phyloP scores from a whole-genome alignment of 1,140 invertebrate species.

The Eueides isabella region DNA sequence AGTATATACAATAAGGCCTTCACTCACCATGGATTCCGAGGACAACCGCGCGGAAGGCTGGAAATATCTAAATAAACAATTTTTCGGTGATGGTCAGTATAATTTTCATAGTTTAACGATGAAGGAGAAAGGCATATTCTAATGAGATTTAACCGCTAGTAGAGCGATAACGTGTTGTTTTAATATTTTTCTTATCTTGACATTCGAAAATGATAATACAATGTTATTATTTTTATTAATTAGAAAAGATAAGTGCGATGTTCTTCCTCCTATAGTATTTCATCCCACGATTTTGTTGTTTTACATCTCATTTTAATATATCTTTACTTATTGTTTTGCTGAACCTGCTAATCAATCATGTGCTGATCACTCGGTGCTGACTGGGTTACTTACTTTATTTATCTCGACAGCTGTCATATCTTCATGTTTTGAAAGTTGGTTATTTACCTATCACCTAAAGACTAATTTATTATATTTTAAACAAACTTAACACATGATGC shows the following conservation, averaged over 20 bases:
- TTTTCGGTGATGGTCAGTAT: constrained; percentile 78
- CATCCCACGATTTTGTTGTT: not conserved
- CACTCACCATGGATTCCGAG: constrained; percentile 59
- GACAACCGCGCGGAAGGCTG: constrained; percentile 79
- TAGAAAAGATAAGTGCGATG: not conserved
- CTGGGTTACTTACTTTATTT: constrained; percentile 7
- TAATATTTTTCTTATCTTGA: constrained; percentile 1
- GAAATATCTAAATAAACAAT: constrained; percentile 82
- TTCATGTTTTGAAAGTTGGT: constrained; percentile 2
- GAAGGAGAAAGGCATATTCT: constrained; percentile 28
- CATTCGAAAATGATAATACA: not conserved
- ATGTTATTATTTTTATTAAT: constrained; percentile 9
- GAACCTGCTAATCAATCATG: constrained; percentile 19
- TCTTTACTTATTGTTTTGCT: not conserved
- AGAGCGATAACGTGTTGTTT: constrained; percentile 5
- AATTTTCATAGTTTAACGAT: constrained; percentile 16
- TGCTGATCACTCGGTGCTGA: constrained; percentile 17
- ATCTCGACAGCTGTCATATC: not conserved
- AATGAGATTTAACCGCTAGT: constrained; percentile 14
- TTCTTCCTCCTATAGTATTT: not conserved
- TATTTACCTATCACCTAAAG: not conserved
- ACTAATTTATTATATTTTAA: too few relatives aligned
- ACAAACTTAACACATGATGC: too few relatives aligned
- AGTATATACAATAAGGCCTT: constrained; percentile 30
- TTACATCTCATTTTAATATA: not conserved